These are phyloP conservation scores for Glyptemys insculpta DNA, from an alignment of 2,797 vertebrate species.

Conservation along the genomic window DNA sequence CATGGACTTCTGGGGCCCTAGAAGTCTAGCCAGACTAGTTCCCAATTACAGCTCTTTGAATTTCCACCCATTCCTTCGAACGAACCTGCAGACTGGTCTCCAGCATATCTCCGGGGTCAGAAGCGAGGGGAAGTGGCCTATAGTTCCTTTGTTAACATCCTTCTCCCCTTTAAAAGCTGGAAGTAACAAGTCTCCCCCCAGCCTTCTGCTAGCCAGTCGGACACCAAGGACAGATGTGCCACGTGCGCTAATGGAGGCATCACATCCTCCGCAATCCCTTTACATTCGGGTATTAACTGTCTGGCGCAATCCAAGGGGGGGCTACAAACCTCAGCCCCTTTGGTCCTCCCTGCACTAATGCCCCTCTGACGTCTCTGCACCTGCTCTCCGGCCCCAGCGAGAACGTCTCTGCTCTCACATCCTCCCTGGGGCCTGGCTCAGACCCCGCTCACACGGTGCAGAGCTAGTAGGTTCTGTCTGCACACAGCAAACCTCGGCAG, in stretches of 20 bases:
- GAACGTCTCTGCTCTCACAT: too few species aligned
- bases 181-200: neutral
- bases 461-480: too few species aligned
- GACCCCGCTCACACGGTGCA: too few species aligned
- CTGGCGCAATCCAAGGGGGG: neutral
- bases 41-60: neutral
- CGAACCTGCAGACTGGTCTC: too few species aligned
- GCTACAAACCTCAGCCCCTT: neutral
- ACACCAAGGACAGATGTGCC: neutral
- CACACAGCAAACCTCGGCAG: neutral
- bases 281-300: neutral
- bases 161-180: neutral
- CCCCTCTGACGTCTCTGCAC: neutral
- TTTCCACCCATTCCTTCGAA: neutral
- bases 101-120: too few species aligned
- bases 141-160: too few species aligned
- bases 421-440: too few species aligned
- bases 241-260: too few species aligned
- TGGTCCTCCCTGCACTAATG: too few species aligned
- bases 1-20: too few species aligned
- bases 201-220: neutral
- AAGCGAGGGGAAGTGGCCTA: too few species aligned
- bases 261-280: neutral
- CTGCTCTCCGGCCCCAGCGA: too few species aligned
- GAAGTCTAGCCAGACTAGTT: neutral